Base-by-base conservation (phyloP, 2,888 invertebrate species). In the Trissolcus brochymenae region DNA sequence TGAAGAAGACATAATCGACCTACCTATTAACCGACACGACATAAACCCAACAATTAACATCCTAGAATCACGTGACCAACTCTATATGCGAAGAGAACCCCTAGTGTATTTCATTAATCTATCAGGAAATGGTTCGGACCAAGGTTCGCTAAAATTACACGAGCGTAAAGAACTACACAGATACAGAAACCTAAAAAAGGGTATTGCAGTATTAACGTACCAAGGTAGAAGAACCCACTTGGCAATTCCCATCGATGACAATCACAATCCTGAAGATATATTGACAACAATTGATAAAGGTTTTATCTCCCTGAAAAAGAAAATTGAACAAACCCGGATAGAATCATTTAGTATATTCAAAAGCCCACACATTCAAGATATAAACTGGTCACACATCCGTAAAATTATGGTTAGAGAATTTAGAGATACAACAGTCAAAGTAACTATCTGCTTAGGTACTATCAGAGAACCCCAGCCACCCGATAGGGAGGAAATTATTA, bases 401-500 rank as follows among this genome's bases (percentile, higher is more conserved):
- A 46, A 46, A 46, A 46, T 46, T 4, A 46, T 46, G 4, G 4
- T 7, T 3, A 46, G n/a, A 46, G 46, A 46, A 13, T 46, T 46
- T 6, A 6, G n/a, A n/a, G n/a, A 46, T n/a, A 7, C 46, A 1
- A 7, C 13, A 4, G 6, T 46, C n/a, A 4, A 6, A 35, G 41
- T 62, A 3, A 62, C 41, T n/a, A 21, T 62, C 11, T 62, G 62
- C 19, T 4, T 50, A 4, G 53, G 70, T 0, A 21, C 25, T 14
- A 9, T 77, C 2, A 35, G 35, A 4, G 25, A 50, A 19, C 64
- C 76, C 4, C 29, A 29, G 4, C 9, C 6, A 1, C 1, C 68
- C 0, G 35, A 60, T 19, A 55, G 64, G n/a, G 41, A 60, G 9
- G 11, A 57, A 35, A 59, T 79, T 7, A 50, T 77, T 7, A 19